Base-by-base conservation (phyloP, 1,140 invertebrate genomes). In the Ceratosolen solmsi region DNA sequence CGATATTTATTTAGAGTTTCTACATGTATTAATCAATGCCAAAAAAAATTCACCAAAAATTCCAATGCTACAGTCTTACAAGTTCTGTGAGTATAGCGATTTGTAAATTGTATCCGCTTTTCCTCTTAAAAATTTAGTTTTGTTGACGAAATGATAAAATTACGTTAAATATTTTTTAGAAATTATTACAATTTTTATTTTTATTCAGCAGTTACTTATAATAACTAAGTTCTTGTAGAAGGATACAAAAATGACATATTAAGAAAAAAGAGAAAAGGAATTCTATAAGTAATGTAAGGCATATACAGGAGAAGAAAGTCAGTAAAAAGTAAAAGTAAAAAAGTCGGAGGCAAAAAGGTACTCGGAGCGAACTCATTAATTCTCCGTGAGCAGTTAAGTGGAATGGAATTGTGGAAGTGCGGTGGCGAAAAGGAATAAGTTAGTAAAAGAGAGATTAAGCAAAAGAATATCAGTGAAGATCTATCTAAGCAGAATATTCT, bases 341-440 rank as follows among this genome's bases (percentile, higher is more conserved):
- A 72, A 72, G 60, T 70, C 51, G 60, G 81, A 68, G 74, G 81
- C 63, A 83, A 88, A 85, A 86, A 87, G 86, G 86, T 84, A 85
- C 84, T 86, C 84, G 84, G 83, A 82, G 83, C 86, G 85, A 71
- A 82, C 82, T 87, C 86, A 85, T 87, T 87, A 89, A 89, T 88
- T 87, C 84, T 87, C 84, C 83, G 83, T 80, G 84, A 84, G 80
- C 82, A 86, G 85, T 84, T 85, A 83, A 87, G 86, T 87, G 86
- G 86, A 89, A 87, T 81, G 86, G 79, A 86, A 89, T 87, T 87
- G 85, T 86, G 87, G 83, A 88, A 87, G 86, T 85, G 86, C 86
- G 85, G 76, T 81, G 82, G 83, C 71, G 79, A 81, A 83, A 83
- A 33, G 54, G 60, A 77, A 49, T 56, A 74, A 74, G n/a, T 38